Base-by-base conservation (phyloP, 2,888 invertebrate genomes). In the Steinernema hermaphroditum region DNA sequence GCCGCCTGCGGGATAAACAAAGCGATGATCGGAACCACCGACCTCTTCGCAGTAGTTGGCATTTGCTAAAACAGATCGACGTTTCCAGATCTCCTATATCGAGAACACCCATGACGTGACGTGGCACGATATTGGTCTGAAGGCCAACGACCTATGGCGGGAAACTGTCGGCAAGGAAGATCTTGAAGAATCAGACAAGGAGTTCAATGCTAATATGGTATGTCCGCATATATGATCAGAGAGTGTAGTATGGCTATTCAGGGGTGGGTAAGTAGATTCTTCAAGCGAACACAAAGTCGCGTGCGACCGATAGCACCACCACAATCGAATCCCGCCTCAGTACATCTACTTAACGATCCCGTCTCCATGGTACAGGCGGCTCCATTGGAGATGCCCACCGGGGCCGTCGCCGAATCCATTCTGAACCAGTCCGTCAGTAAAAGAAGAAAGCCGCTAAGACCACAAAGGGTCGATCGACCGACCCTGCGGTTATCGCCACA, bases 1-100 rank as follows among this genome's bases (percentile, higher is more conserved):
- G 29, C 62, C 62, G 62, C 62, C 27, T 27, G 62, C 62, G 62
- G 34, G 62, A 62, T 62, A 62, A 62, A 62, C 62, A 62, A 62
- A 62, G 62, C 62, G 62, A 29, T 62, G 62, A 62, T 62, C 62
- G 62, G 16, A 27, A 32, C 32, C 24, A 14, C 32, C 34, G 22
- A 37, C 50, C 22, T 50, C 50, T n/a, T 24, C 50, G 24, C 62
- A 62, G 62, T 62, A 62, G 62, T 14, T 24, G 50, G 19, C 32
- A 62, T 29, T 62, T 62, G 16, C 29, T 62, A 22, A 62, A 62
- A 62, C 22, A 54, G 24, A 54, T 27, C 54, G 54, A 54, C 16
- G 19, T 22, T 62, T 62, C 62, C 34, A 62, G 62, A 27, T 62
- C 62, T 29, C 62, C 29, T 62, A 62, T 32, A 62, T 62, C 27